phyloP scores from a whole-genome alignment of 2,797 vertebrate species.

The Setipinna tenuifilis region DNA sequence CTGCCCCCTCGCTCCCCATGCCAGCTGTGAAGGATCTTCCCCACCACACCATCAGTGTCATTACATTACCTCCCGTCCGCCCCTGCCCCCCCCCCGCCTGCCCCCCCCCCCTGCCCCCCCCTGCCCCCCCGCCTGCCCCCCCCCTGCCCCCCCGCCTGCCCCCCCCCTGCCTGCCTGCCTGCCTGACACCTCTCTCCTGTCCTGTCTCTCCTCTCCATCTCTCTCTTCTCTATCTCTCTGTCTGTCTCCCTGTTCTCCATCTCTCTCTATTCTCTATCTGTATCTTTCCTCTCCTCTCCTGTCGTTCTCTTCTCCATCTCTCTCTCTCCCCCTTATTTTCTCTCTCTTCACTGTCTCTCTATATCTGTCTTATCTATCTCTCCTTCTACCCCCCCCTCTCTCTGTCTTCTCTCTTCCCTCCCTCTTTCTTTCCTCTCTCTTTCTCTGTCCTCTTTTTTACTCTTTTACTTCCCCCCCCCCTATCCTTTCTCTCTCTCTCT shows the following conservation, averaged over 20 bases:
- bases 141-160: conserved; percentile 42
- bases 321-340: neutral
- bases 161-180: conserved; percentile 50
- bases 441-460: neutral
- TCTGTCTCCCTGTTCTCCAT: neutral
- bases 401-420: neutral
- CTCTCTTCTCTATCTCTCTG: no score
- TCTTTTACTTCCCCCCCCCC: neutral
- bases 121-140: conserved; percentile 43
- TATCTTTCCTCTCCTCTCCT: neutral
- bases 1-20: conserved; percentile 32
- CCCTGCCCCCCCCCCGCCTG: conserved; percentile 46
- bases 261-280: neutral
- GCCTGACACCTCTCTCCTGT: neutral
- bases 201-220: conserved; percentile 27
- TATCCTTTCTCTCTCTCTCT: neutral
- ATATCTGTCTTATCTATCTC: conserved; percentile 16
- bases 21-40: conserved; percentile 59
- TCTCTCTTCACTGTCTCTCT: no score
- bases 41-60: conserved; percentile 66
- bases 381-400: conserved; percentile 39
- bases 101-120: conserved; percentile 49
- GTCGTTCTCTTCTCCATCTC: neutral
- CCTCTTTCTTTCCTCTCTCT: neutral
- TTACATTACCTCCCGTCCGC: no score